Evolutionary conservation across 2,888 invertebrate genomes (phyloP), one percentile per base, ranked within the genome.

Genomic region (Sesia apiformis): DNA sequence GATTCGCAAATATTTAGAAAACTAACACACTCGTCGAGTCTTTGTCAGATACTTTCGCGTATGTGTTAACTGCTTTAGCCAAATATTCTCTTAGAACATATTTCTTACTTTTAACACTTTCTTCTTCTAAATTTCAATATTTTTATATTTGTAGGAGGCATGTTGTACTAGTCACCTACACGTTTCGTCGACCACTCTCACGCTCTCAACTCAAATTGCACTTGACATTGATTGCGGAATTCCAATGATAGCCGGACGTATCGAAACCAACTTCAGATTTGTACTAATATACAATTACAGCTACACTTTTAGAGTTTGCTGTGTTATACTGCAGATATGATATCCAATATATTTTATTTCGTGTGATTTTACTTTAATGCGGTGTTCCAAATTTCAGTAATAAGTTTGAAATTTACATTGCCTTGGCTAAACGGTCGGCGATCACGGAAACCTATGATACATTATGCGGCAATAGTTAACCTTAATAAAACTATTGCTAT

Each of bases 361-460:
- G 57, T 53, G 53, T 57, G 57, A n/a, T 52, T 38, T 42, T 7
- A 42, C 43, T 6, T 40, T 6, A 49, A 54, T 40, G 54, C 39
- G 51, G 59, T 68, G 71, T 68, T 66, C 72, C 62, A 68, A 71
- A 74, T 76, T 67, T 66, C 70, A 66, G 65, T 69, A 70, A 68
- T 66, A 63, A 65, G 58, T 65, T 60, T 53, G 46, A 61, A 67
- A 69, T 69, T 70, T 72, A 68, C 70, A 60, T 52, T 49, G 46
- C 39, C 52, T 57, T n/a, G 39, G 52, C 40, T 8, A 51, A 57
- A 55, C 55, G 55, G 57, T 55, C 49, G 23, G 41, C 38, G 43
- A 57, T 53, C 55, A 57, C 55, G 55, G 42, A 46, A 55, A 53
- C 53, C 51, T 55, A 53, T 55, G 53, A 55, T 57, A 53, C 55